Evolutionary conservation across 2,888 invertebrate species (phyloP).

Genomic region (Lycia hirtaria): DNA sequence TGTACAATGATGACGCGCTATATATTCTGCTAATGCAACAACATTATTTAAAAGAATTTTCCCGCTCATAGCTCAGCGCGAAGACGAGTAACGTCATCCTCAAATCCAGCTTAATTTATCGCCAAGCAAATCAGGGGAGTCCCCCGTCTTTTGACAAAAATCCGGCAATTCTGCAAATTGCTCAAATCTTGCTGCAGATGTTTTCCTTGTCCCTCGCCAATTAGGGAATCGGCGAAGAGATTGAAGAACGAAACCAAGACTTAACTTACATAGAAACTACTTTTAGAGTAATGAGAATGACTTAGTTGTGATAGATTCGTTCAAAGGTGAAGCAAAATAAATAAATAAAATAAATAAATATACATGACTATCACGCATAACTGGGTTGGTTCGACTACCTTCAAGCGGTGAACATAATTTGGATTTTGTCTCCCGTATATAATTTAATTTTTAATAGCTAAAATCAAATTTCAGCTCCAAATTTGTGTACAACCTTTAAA

Average conservation of each 20-base stretch:
- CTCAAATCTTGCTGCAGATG: conserved; percentile 24
- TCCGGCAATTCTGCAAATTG: conserved; percentile 23
- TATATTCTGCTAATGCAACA: conserved; percentile 12
- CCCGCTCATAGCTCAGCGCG: conserved; percentile 10
- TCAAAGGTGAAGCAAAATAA: too few relatives aligned
- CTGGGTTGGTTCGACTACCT: too few relatives aligned
- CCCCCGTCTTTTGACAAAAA: conserved; percentile 14
- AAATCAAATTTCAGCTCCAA: too few relatives aligned
- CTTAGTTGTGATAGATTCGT: too few relatives aligned
- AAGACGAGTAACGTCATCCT: conserved; percentile 23
- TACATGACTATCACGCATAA: too few relatives aligned
- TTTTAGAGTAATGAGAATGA: too few relatives aligned
- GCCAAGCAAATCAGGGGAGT: conserved; percentile 13
- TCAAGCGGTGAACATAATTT: too few relatives aligned
- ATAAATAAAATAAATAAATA: too few relatives aligned
- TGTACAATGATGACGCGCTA: neutral
- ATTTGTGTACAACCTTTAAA: too few relatives aligned
- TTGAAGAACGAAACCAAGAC: neutral
- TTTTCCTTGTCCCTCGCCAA: conserved; percentile 9
- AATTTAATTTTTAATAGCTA: too few relatives aligned
- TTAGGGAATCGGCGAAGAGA: conserved; percentile 8
- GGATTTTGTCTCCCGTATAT: too few relatives aligned
- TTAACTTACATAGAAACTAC: too few relatives aligned
- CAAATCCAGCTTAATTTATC: conserved; percentile 30
- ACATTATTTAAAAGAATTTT: conserved; percentile 19